These are phyloP conservation scores for Rhadinocentrus ornatus DNA, from an alignment of 2,797 vertebrate genomes.

Conservation along the genomic window DNA sequence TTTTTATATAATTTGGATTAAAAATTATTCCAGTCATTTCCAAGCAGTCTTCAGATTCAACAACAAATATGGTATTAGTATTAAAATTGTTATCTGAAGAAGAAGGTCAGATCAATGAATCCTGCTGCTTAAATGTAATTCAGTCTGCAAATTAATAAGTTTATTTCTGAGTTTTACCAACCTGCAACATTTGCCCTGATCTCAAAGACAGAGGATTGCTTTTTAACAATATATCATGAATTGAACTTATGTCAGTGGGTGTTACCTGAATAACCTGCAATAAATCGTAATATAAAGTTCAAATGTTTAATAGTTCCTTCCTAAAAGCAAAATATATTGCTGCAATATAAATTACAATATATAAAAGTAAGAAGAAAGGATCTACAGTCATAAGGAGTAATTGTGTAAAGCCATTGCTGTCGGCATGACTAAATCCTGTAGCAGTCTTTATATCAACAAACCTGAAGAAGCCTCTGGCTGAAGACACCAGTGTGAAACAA, in stretches of 20 bases:
- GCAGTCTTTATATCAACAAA: not conserved
- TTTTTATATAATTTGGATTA: not conserved
- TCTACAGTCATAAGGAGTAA: no score
- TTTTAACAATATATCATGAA: not conserved
- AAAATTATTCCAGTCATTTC: not conserved
- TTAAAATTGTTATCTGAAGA: no score
- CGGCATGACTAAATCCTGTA: not conserved
- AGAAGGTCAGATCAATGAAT: not conserved
- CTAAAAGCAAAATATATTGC: not conserved
- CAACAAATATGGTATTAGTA: no score
- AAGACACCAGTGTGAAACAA: not conserved
- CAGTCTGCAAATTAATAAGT: no score
- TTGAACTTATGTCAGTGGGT: not conserved
- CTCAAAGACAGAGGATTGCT: not conserved
- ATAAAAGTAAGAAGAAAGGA: not conserved
- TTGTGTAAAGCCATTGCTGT: not conserved
- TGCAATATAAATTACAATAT: not conserved
- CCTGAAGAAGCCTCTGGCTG: not conserved
- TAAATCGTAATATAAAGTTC: not conserved
- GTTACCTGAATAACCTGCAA: not conserved
- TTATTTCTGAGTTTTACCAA: not conserved
- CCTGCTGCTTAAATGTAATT: not conserved
- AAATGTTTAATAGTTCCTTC: not conserved
- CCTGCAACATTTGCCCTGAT: not conserved
- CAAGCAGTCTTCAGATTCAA: not conserved